A percentile compares a stretch with the other conserved stretches of the same genome.
Evolutionary conservation across 2,888 invertebrate species (phyloP).

Genomic region (Pristionchus arcanus): DNA sequence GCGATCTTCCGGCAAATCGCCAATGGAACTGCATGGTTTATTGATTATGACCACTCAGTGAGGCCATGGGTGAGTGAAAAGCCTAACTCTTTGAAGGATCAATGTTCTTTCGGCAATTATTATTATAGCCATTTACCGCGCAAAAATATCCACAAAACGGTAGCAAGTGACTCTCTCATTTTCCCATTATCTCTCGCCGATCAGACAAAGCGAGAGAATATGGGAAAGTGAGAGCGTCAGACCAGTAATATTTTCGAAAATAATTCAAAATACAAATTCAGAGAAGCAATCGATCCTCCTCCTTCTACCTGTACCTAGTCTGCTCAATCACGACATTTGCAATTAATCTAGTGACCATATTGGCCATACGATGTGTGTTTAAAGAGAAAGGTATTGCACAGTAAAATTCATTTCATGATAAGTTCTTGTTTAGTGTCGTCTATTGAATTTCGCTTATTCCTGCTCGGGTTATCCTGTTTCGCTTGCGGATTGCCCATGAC

Average conservation of each 20-base stretch:
- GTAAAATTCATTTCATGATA: background rate
- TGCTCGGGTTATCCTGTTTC: background rate
- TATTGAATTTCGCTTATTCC: background rate
- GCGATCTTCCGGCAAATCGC: background rate
- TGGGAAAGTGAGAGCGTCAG: background rate
- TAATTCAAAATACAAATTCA: background rate
- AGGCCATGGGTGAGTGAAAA: background rate
- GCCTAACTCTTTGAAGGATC: no score
- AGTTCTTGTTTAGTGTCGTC: background rate
- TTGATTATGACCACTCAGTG: background rate
- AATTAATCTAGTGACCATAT: background rate
- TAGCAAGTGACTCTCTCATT: no score
- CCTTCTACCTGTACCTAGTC: background rate
- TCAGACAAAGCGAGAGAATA: background rate
- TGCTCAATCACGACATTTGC: background rate
- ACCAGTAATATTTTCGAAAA: no score
- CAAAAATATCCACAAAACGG: no score
- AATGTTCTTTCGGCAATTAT: no score
- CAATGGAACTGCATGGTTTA: background rate
- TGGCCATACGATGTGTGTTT: background rate
- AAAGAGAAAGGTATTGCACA: background rate
- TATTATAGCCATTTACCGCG: no score
- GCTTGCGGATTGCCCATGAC: constrained; percentile 5
- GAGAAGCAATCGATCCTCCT: background rate
- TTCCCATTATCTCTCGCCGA: no score